phyloP scores from a whole-genome alignment of 2,888 invertebrate genomes.

The Amphipyra tragopoginis region DNA sequence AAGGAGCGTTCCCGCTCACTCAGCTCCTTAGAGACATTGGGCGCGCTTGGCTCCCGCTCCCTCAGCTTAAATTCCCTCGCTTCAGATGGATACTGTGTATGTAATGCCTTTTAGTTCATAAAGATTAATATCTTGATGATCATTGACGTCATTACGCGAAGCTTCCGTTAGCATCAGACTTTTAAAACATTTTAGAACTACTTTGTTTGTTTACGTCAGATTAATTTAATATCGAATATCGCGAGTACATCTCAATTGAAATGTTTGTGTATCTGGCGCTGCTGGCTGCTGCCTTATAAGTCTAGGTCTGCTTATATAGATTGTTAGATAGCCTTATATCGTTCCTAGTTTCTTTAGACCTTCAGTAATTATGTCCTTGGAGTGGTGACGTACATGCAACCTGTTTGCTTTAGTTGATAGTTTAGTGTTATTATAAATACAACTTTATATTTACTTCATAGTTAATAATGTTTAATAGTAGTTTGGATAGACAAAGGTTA shows the following conservation, averaged over 20 bases:
- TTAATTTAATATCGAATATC: not conserved
- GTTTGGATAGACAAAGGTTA: not conserved
- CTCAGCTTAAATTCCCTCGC: slow-evolving; percentile 92
- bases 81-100: slow-evolving; percentile 96
- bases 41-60: slow-evolving; percentile 87
- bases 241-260: not conserved
- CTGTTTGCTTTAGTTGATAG: not conserved
- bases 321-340: not conserved
- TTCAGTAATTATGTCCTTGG: slow-evolving; percentile 3
- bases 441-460: not conserved
- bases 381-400: slow-evolving; percentile 9
- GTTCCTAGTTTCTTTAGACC: not conserved
- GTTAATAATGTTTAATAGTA: not conserved
- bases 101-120: slow-evolving; percentile 66
- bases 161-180: not conserved
- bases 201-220: slow-evolving; percentile 15
- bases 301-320: not conserved
- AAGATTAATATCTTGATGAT: not conserved
- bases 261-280: not conserved
- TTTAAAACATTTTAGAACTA: not conserved
- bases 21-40: slow-evolving; percentile 76
- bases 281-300: not conserved
- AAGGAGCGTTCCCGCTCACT: slow-evolving; percentile 86
- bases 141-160: not conserved
- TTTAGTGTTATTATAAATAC: slow-evolving; percentile 8